A percentile compares a stretch with the other conserved stretches of the same genome.
Evolutionary conservation across 2,888 invertebrate species (phyloP).

Genomic region (Anticlea derivata): DNA sequence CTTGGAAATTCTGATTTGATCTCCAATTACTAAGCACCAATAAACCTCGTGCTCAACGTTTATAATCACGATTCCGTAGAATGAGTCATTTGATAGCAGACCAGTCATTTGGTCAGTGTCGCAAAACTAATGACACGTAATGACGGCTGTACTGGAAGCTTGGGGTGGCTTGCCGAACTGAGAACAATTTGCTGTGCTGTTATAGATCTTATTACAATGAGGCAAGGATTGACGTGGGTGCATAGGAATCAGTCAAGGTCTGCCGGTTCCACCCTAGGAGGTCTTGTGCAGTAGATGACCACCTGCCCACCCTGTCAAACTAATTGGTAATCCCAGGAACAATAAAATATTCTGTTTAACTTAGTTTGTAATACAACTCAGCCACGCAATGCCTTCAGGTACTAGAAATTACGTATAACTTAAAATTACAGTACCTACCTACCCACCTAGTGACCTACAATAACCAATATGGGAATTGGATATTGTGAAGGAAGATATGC

Average conservation of each 20-base stretch:
- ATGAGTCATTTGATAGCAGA: constrained; percentile 82
- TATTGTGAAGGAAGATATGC: no score
- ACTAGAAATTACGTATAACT: neutral
- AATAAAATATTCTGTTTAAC: constrained; percentile 39
- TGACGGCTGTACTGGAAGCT: constrained; percentile 70
- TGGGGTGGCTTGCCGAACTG: constrained; percentile 49
- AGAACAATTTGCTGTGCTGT: constrained; percentile 36
- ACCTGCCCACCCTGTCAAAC: constrained; percentile 68
- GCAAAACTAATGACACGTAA: constrained; percentile 84
- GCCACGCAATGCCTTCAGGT: neutral
- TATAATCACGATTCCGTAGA: constrained; percentile 67
- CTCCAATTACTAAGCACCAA: constrained; percentile 34
- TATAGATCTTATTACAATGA: constrained; percentile 48
- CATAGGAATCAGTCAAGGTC: constrained; percentile 69
- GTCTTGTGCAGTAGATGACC: constrained; percentile 67
- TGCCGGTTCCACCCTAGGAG: constrained; percentile 70
- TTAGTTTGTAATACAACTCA: neutral
- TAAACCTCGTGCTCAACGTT: constrained; percentile 23
- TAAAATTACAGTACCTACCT: neutral
- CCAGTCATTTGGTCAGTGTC: constrained; percentile 83
- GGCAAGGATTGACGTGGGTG: constrained; percentile 38
- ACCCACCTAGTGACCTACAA: no score
- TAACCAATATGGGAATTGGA: no score
- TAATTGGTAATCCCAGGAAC: constrained; percentile 64
- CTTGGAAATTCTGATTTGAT: neutral